Conservation (phyloP, 2,888 invertebrate species). For the Sarcophaga variegata region DNA sequence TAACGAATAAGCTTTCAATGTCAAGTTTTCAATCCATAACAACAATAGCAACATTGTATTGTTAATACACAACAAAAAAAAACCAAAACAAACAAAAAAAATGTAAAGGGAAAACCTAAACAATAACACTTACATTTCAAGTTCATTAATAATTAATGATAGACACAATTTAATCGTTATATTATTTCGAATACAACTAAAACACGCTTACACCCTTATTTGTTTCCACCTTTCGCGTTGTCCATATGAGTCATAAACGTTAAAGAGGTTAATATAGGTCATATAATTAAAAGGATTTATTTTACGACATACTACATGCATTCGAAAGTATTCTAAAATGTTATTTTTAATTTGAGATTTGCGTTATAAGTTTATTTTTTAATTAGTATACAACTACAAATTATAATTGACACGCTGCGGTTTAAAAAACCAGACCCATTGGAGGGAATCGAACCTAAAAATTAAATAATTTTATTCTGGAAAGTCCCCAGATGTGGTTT, state of each 20-base stretch:
- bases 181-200: background rate
- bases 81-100: background rate
- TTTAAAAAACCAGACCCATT: too few relatives aligned
- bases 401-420: too few relatives aligned
- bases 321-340: too few relatives aligned
- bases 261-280: background rate
- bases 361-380: too few relatives aligned
- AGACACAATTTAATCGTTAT: slow-evolving; percentile 19
- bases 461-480: too few relatives aligned
- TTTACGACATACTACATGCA: background rate
- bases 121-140: slow-evolving; percentile 20
- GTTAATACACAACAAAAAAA: background rate
- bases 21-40: slow-evolving; percentile 16
- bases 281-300: background rate
- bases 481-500: too few relatives aligned
- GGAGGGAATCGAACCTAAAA: too few relatives aligned
- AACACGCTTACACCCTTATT: background rate
- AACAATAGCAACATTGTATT: background rate
- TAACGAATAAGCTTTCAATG: slow-evolving; percentile 32
- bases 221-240: background rate
- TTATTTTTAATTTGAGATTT: too few relatives aligned
- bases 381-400: too few relatives aligned
- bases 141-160: slow-evolving; percentile 53
- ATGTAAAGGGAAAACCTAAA: background rate
- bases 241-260: background rate